These are phyloP conservation scores for Grantiella picta DNA, from an alignment of 2,113 vertebrate species.

Conservation along the genomic window DNA sequence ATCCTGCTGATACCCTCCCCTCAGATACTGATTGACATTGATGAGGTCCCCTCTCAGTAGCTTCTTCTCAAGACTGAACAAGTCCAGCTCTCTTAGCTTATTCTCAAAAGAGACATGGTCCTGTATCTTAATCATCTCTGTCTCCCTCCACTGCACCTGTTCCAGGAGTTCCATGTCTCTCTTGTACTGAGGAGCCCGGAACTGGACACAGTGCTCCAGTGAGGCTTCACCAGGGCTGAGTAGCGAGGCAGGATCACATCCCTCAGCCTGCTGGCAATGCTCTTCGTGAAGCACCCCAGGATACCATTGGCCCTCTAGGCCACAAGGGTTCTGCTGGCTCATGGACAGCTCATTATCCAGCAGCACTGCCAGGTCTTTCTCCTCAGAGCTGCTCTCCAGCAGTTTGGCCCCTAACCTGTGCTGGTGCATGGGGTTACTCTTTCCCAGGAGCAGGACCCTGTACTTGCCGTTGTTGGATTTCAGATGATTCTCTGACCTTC, in stretches of 20 bases:
- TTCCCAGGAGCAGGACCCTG: neutral
- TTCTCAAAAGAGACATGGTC: fast-evolving
- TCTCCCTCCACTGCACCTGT: fast-evolving
- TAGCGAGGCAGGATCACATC: neutral
- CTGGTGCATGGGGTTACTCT: fast-evolving
- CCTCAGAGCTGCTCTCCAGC: fast-evolving
- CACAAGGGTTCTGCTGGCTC: too few species aligned
- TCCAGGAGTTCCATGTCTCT: neutral
- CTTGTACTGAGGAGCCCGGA: neutral
- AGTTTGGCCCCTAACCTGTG: fast-evolving
- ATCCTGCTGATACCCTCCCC: too few species aligned
- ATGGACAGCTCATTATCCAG: neutral
- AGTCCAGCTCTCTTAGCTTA: fast-evolving
- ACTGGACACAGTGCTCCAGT: neutral
- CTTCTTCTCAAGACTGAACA: neutral
- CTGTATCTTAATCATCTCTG: neutral
- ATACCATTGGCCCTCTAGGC: neutral
- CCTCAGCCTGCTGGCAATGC: fast-evolving
- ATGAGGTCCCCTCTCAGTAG: fast-evolving
- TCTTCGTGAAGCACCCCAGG: neutral
- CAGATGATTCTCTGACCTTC: neutral
- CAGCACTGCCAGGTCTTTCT: neutral
- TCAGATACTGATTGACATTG: too few species aligned
- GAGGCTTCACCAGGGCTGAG: neutral
- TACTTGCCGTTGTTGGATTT: neutral